Base-by-base conservation (phyloP, 2,888 invertebrate species). In the Lordiphosa fenestrarum region DNA sequence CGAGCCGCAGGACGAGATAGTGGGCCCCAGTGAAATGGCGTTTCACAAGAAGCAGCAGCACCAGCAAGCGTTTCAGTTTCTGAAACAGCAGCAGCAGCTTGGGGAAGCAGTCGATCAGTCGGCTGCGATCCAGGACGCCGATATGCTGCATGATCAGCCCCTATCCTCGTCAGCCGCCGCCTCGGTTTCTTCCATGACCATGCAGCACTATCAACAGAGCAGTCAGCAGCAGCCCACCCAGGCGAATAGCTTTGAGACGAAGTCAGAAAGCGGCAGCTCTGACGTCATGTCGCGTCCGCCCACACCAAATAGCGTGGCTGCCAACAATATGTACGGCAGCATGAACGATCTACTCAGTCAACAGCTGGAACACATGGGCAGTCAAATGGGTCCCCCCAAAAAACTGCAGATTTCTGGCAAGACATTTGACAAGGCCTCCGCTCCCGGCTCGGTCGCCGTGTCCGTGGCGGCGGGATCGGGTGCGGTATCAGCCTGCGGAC, bases 341-440 rank as follows among this genome's bases (percentile, higher is more conserved):
- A 87, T 89, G 71, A 89, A 85, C 39, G 90, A 90, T 23, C 70
- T 89, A 15, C 71, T 89, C 0, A 87, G 77, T 23, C 89, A 90
- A 7, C 89, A 90, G 64, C 74, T 90, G n/a, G 90, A 90, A 41
- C 85, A 82, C 38, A 81, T 89, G 56, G 85, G 87, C 6, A 84
- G 86, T 51, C 88, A 89, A 41, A 90, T 90, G 90, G 90, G 90
- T 1, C 90, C 90, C 2, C 90, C 90, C 2, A 90, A 90, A 69
- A 89, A 90, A 60, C 84, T 89, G 55, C 90, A 90, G 71, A 76
- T 87, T 12, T 37, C 65, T 25, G 86, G 84, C 6, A 89, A 89
- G 63, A 78, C 87, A 9, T 87, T 89, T 55, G 90, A 90, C 21
- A 90, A 90, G 55, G 73, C 73, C 37, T 61, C 80, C 6, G 19